Conservation (phyloP, 2,888 invertebrate species). For the Liodrosophila aerea region DNA sequence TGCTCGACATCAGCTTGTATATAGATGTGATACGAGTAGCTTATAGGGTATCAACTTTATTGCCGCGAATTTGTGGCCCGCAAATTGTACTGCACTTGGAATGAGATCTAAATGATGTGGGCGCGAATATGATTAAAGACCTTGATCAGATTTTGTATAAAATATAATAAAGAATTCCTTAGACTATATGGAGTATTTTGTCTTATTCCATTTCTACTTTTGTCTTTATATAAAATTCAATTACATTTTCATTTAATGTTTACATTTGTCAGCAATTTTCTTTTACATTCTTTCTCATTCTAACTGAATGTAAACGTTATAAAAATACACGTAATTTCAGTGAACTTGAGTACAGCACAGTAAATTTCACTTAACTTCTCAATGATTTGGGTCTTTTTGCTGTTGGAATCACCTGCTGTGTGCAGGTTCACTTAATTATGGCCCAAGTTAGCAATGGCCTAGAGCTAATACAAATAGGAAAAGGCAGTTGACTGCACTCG, state of each 20-base stretch:
- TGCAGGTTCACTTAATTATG: constrained; percentile 17
- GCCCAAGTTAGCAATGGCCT: constrained; percentile 34
- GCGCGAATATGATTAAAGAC: neutral
- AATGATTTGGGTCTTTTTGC: constrained; percentile 21
- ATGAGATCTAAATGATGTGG: constrained; percentile 1
- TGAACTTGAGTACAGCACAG: constrained; percentile 9
- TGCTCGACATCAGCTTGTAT: constrained; percentile 34
- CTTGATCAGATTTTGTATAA: constrained; percentile 11
- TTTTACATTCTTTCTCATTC: too few species aligned
- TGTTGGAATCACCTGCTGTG: neutral
- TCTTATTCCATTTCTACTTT: too few species aligned
- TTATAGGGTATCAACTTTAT: constrained; percentile 27
- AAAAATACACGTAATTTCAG: constrained; percentile 11
- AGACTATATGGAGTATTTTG: too few species aligned
- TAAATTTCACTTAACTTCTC: constrained; percentile 5
- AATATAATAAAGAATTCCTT: neutral
- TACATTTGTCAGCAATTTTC: too few species aligned
- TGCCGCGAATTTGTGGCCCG: constrained; percentile 34
- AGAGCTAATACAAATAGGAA: constrained; percentile 16
- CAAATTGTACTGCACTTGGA: constrained; percentile 34
- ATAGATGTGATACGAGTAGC: constrained; percentile 10
- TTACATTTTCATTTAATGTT: too few species aligned
- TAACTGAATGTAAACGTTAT: constrained; percentile 1
- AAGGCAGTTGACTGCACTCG: too few species aligned
- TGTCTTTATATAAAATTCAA: neutral